A percentile compares a stretch with the other conserved stretches of the same genome.
Evolutionary conservation across 1,140 invertebrate genomes (phyloP).

Genomic region (Proctacanthus coquilletti): DNA sequence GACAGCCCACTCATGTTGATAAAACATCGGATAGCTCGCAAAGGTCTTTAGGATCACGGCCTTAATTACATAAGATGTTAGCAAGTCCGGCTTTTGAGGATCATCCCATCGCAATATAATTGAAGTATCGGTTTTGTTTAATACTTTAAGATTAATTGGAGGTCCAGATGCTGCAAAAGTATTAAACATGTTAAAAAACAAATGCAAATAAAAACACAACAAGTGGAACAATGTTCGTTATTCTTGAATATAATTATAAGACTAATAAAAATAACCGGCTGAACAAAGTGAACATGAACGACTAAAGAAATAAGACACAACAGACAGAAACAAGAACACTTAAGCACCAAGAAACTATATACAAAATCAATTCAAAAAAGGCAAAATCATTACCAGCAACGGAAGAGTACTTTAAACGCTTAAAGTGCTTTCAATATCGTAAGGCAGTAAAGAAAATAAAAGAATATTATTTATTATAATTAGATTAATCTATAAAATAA

Average conservation of each 20-base stretch:
- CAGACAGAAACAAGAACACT: too few relatives aligned
- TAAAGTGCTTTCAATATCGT: too few relatives aligned
- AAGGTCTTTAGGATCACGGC: slow-evolving; percentile 33
- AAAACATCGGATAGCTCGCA: slow-evolving; percentile 18
- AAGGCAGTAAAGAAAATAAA: too few relatives aligned
- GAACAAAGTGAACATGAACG: too few relatives aligned
- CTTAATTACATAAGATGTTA: slow-evolving; percentile 33
- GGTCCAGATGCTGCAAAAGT: slow-evolving; percentile 23
- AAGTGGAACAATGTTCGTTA: not conserved
- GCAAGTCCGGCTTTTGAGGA: slow-evolving; percentile 27
- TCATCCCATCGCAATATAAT: slow-evolving; percentile 32
- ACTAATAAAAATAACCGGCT: too few relatives aligned
- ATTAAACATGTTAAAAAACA: not conserved
- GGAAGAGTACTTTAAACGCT: too few relatives aligned
- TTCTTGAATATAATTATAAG: not conserved
- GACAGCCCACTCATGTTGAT: slow-evolving; percentile 30
- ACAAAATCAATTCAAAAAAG: too few relatives aligned
- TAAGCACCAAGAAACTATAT: too few relatives aligned
- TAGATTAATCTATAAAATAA: too few relatives aligned
- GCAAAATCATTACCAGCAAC: too few relatives aligned
- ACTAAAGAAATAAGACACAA: too few relatives aligned
- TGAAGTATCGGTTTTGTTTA: slow-evolving; percentile 35
- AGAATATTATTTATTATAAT: too few relatives aligned
- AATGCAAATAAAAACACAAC: not conserved
- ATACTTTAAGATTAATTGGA: slow-evolving; percentile 30